Conservation (phyloP, 2,797 vertebrate genomes). For the Botia kubotai region DNA sequence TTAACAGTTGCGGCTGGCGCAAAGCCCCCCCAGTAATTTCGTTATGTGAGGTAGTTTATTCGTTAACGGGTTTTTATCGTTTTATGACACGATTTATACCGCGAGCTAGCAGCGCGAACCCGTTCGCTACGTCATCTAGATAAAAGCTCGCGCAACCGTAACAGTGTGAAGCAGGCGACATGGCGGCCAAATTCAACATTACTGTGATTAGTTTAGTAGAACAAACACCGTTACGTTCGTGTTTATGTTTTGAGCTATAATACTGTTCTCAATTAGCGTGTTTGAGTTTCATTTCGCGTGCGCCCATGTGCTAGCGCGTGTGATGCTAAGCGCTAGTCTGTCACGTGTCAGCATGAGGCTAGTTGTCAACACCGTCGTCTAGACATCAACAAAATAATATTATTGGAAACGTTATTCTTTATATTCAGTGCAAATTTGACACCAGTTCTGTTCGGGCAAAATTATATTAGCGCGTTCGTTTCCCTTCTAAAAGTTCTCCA, state of each 20-base stretch:
- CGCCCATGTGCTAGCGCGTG: conserved; percentile 31
- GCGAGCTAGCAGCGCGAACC: conserved; percentile 4
- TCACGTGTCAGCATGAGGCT: conserved; percentile 48
- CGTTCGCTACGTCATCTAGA: conserved; percentile 33
- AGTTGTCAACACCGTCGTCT: conserved; percentile 8
- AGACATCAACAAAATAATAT: too few species aligned
- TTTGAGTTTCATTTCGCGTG: neutral
- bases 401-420: too few species aligned
- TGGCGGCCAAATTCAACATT: neutral
- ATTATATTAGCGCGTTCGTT: too few species aligned
- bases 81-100: neutral
- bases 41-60: neutral
- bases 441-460: too few species aligned
- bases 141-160: conserved; percentile 6
- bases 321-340: conserved; percentile 45
- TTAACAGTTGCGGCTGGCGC: neutral
- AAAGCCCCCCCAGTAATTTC: neutral
- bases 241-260: neutral
- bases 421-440: too few species aligned
- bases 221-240: too few species aligned
- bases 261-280: neutral
- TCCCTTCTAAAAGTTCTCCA: too few species aligned
- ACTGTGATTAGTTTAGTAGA: neutral
- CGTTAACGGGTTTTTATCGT: too few species aligned
- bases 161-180: neutral